Evolutionary conservation across 2,113 vertebrate genomes (phyloP), one percentile per base, ranked within the genome.

Genomic region (Lynx canadensis): DNA sequence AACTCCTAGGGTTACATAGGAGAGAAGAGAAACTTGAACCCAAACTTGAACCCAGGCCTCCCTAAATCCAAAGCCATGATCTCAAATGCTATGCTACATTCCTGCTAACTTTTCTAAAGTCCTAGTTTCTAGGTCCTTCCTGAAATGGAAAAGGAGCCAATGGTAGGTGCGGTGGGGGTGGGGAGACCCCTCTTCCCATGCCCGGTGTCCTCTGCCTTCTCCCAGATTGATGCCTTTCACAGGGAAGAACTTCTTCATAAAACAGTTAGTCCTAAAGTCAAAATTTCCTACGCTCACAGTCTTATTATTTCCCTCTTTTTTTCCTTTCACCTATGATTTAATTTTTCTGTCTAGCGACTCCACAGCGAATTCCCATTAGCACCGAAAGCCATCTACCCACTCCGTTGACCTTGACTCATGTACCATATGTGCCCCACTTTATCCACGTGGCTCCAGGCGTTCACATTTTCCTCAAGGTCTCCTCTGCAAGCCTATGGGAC

Each of bases 401-500:
- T 94, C 95, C 15, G 31, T 5, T 45, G 94, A 89, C 79, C 92
- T 80, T 97, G 95, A 97, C 60, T 97, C 97, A 95, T 1, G 76
- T 89, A 45, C 95, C 95, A 41, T 83, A 69, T 96, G 97, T 92
- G 95, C 83, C 97, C 97, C 71, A 69, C 86, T 91, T 97, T 90
- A 68, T n/a, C 95, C 83, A 15, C 21, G 12, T 55, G 96, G 81
- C 93, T 89, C 63, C 66, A 29, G 45, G 88, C 76, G 1, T 48
- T 60, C 50, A 23, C 57, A 7, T 71, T 52, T 63, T 57, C 91
- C 65, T 90, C 82, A 5, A 65, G 65, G 81, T 69, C 90, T 83
- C 83, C 25, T 63, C 38, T 2, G 0, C 76, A n/a, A 71, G 95
- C 95, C 87, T 41, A 69, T 5, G 8, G 57, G 74, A 25, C 0